Conservation (phyloP, 2,797 vertebrate genomes). For the Scolopax rusticola region DNA sequence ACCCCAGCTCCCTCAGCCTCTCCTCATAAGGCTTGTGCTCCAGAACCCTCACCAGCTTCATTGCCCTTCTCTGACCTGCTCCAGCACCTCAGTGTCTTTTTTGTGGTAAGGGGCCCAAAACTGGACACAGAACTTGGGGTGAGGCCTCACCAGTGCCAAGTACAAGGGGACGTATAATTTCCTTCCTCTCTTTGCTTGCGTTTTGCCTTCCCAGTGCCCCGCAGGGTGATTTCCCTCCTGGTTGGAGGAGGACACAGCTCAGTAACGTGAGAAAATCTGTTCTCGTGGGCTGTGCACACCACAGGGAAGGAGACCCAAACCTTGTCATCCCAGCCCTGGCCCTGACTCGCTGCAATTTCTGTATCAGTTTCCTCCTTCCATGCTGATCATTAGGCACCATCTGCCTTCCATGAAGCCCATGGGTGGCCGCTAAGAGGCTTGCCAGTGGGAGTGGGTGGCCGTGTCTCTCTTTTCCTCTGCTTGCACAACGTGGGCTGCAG, state of each 20-base stretch:
- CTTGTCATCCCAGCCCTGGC: background rate
- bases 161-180: background rate
- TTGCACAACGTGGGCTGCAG: background rate
- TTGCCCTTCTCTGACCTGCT: background rate
- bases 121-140: background rate
- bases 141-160: no score
- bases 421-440: background rate
- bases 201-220: background rate
- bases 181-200: background rate
- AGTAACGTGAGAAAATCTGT: background rate
- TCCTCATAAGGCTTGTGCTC: background rate
- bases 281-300: accelerated
- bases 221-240: background rate
- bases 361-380: background rate
- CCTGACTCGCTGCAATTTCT: background rate
- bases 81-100: background rate
- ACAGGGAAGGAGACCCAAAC: background rate
- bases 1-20: background rate
- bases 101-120: background rate
- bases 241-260: background rate
- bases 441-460: background rate
- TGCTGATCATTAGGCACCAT: background rate
- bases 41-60: background rate
- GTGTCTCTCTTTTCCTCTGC: background rate
- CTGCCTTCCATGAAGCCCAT: background rate